Base-by-base conservation (phyloP, 2,797 vertebrate species). In the Phataginus tetradactyla region DNA sequence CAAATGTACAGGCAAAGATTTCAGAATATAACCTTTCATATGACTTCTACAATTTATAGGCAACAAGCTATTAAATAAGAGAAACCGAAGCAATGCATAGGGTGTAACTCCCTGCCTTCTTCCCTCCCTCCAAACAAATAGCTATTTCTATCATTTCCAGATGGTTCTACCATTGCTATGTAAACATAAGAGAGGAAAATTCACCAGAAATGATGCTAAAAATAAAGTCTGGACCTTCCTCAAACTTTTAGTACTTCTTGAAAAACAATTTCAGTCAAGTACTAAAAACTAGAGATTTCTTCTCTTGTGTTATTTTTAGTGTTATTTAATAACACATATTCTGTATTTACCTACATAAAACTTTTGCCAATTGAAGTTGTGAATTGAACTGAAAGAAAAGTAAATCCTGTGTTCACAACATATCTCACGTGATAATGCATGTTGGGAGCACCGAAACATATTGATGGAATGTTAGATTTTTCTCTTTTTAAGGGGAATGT, bases 101-200 rank as follows among this genome's bases (percentile, higher is more conserved):
- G 84, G 95, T 86, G 90, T 96, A 97, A 98, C 91, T 93, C 96
- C 74, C 94, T 90, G 94, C 53, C 74, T 71, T 83, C 63, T 89
- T 57, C 1, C 95, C 93, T 93, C 93, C 69, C 49, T 69, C 71
- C 13, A 29, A 81, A 95, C 96, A 97, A 97, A 98, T 94, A 98
- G 85, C 80, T 86, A 86, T 97, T 98, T 97, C 98, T 98, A 98
- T 98, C 96, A 93, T 96, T 98, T 98, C 98, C 99, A 99, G 98
- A 99, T 99, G 98, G 98, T 96, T 97, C 84, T 77, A 92, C 97
- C 98, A 98, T 97, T 94, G 68, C 89, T 98, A 95, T 90, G 78
- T 98, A 99, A 99, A 98, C 98, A 98, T 86, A 71, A 96, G 92
- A 68, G 78, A 98, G 97, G 97, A 98, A 98, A 98, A 97, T 95